A percentile compares a stretch with the other conserved stretches of the same genome.
phyloP scores from a whole-genome alignment of 1,140 invertebrate genomes.

The Ladona fulva region DNA sequence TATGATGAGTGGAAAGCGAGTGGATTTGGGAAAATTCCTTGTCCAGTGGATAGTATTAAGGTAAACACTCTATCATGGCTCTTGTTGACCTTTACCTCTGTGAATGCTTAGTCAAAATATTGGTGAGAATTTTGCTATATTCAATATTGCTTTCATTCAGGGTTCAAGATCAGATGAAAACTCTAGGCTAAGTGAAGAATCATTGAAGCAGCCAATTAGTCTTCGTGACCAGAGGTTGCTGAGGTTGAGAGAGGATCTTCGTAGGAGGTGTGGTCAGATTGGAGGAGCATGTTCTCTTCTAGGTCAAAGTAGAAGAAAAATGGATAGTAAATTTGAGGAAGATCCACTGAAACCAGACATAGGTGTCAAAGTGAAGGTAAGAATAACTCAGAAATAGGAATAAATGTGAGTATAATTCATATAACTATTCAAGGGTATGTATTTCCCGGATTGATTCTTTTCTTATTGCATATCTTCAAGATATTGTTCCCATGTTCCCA shows the following conservation, averaged over 20 bases:
- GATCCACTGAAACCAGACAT: background rate
- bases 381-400: background rate
- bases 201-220: background rate
- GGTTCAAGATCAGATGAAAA: background rate
- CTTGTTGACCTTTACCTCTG: background rate
- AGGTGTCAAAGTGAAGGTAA: background rate
- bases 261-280: slow-evolving; percentile 27
- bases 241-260: slow-evolving; percentile 23
- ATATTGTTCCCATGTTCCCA: too few relatives aligned
- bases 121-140: background rate
- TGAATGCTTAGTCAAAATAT: background rate
- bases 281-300: background rate
- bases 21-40: background rate
- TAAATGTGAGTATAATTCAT: too few relatives aligned
- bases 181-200: background rate
- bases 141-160: background rate
- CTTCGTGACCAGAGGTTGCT: background rate
- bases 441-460: too few relatives aligned
- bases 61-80: too few relatives aligned
- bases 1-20: background rate
- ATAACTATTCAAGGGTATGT: too few relatives aligned
- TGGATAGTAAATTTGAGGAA: background rate
- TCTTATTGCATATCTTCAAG: too few relatives aligned
- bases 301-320: slow-evolving; percentile 11
- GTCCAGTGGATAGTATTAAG: background rate